Base-by-base conservation (phyloP, 2,888 invertebrate genomes). In the Frankliniella intonsa region DNA sequence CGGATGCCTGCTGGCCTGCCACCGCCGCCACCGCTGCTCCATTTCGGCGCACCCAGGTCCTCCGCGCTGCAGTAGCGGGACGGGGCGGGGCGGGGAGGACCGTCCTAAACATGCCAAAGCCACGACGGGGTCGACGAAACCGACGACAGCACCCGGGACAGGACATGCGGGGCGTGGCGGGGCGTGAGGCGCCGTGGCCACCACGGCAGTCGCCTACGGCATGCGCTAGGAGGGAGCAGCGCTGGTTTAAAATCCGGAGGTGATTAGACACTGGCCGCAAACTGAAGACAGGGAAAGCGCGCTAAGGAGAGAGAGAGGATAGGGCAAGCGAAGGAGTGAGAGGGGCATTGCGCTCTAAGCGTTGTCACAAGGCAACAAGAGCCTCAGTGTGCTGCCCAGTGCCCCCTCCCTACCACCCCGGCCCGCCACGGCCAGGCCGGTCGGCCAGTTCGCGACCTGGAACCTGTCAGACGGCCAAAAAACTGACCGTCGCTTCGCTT, bases 381-480 rank as follows among this genome's bases (percentile, higher is more conserved):
- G 14, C 55, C 14, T 55, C 55, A 17, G 55, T 17, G 62, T n/a
- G 22, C 69, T 22, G 69, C 22, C 69, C 69, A 11, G 51, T 22
- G 22, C 69, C 69, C 69, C 9, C 69, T 69, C 69, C 62, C 62
- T 17, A 25, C 69, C 69, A 12, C 25, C 25, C 38, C 38, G 38
- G 38, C 38, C 38, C 2, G 38, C n/a, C n/a, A n/a, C n/a, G n/a
- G n/a, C n/a, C 38, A 38, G 38, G 38, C 38, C 38, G 38, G 38
- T 38, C 25, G 25, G 17, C 62, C 62, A 25, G 69, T 76, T 76
- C 69, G 69, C 69, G 69, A 76, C 69, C 69, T 76, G 69, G 69
- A 76, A 76, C 69, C 25, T 25, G 69, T 76, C 69, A 76, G 69
- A 76, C 69, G 69, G 69, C 69, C 69, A 76, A 76, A 76, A 76